These are phyloP conservation scores for Limnephilus auricula DNA, from an alignment of 2,888 invertebrate species.

Conservation along the genomic window DNA sequence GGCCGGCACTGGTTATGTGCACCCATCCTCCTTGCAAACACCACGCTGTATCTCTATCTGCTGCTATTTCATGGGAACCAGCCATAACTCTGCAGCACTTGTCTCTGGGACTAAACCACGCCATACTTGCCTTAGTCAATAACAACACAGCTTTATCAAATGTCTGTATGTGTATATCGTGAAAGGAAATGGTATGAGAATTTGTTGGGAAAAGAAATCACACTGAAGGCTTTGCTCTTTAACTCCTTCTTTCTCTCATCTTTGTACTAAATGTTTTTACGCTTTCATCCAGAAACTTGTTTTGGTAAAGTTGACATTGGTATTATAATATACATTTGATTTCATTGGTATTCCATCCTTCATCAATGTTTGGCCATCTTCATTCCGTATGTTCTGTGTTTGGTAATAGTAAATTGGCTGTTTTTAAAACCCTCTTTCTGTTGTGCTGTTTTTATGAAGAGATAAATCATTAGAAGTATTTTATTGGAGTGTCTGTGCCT, in stretches of 20 bases:
- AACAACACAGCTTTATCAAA: background rate
- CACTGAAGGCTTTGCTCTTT: background rate
- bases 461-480: no score
- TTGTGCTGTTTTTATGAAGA: background rate
- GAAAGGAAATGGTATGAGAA: background rate
- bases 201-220: background rate
- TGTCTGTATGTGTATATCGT: background rate
- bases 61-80: background rate
- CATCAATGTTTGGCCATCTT: background rate
- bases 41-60: background rate
- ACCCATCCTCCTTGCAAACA: background rate
- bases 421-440: background rate
- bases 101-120: background rate
- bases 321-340: no score
- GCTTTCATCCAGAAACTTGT: background rate
- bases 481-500: no score
- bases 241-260: constrained; percentile 25
- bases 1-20: background rate
- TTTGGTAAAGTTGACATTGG: background rate
- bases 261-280: constrained; percentile 8
- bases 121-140: background rate
- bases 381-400: background rate
- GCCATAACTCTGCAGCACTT: background rate
- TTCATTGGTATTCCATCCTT: background rate
- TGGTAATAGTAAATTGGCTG: background rate